These are phyloP conservation scores for Actinia equina DNA, from an alignment of 64 coral and sea anemone species.

Conservation along the genomic window DNA sequence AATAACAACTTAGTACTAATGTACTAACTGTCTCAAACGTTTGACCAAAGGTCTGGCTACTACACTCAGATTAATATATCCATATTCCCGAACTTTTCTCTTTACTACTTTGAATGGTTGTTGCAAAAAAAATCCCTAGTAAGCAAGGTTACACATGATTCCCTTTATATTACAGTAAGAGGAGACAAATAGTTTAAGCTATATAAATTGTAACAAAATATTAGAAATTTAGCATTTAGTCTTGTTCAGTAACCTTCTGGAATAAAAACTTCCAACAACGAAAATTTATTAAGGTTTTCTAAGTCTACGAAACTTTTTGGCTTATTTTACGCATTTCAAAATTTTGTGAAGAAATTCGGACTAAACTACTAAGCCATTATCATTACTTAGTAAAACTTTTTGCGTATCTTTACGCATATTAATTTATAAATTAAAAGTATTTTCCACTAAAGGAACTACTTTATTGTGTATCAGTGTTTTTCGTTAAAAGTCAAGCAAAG, in stretches of 20 bases:
- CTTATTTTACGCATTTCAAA: neutral
- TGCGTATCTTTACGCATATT: too few species aligned
- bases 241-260: neutral
- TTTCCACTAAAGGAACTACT: neutral
- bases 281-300: neutral
- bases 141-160: too few species aligned
- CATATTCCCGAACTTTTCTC: too few species aligned
- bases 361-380: neutral
- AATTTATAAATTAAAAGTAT: too few species aligned
- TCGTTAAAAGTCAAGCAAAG: neutral
- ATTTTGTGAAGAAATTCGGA: neutral
- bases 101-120: neutral
- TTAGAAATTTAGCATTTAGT: neutral
- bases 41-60: neutral
- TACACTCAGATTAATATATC: neutral
- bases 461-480: neutral
- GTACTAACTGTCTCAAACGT: neutral
- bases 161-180: neutral
- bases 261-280: neutral
- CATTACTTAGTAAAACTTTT: too few species aligned
- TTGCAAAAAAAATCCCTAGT: neutral
- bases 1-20: too few species aligned
- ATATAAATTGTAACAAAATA: neutral
- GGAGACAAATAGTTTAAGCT: neutral
- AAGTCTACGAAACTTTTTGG: neutral